Base-by-base conservation (phyloP, 2,888 invertebrate genomes). In the Dyspetes luteomarginatus region DNA sequence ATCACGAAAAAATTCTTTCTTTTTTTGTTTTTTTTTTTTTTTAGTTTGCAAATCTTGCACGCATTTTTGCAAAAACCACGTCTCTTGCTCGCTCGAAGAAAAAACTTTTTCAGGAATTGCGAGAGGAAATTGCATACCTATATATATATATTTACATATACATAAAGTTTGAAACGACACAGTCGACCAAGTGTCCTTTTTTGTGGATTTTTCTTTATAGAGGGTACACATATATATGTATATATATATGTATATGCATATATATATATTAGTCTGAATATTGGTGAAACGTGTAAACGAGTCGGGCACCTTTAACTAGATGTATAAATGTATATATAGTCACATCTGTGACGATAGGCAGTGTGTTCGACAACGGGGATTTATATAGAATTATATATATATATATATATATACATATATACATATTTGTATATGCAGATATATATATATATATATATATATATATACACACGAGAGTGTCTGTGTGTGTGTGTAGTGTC, bases 231-330 rank as follows among this genome's bases (percentile, higher is more conserved):
- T 2, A 64, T 43, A 48, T 7, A 19, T 22, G 50, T 52, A 30
- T 67, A 50, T 67, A 69, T 36, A 69, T 12, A 68, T 24, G 15
- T 36, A 56, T 56, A 55, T 68, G 17, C 26, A 41, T 45, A 58
- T 58, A 48, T 22, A 52, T 52, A 52, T 12, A 19, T 17, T 52
- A 7, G 5, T 9, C 5, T 19, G 48, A 48, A 48, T 52, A 52
- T 12, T 12, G 36, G 9, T 12, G 9, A 36, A 36, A 36, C 2
- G 36, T 36, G 12, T 36, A 36, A 36, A 36, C 36, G 36, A 2
- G 36, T 36, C 9, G 36, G 9, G 36, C 36, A 12, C 7, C 36
- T 36, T 36, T 2, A 1, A 12, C 9, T 12, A 12, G 1, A 36
- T 36, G 36, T 36, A 36, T 36, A 36, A 7, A 36, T 36, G 9